Base-by-base conservation (phyloP, 2,113 vertebrate genomes). In the Myocastor coypus region DNA sequence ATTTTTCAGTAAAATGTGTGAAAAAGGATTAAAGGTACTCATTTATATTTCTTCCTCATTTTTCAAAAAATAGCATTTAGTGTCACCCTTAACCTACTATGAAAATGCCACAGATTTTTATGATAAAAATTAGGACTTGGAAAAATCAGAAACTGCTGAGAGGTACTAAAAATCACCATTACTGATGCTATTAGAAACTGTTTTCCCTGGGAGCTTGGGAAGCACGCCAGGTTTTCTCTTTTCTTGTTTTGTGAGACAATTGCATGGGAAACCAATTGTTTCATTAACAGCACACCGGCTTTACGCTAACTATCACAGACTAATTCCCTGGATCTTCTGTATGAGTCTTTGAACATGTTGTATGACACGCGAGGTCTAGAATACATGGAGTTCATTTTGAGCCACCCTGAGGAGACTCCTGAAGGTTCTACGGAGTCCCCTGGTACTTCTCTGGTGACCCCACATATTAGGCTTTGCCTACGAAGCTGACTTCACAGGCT, bases 51-150 rank as follows among this genome's bases (percentile, higher is more conserved):
- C 73, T 69, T 14, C 3, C 5, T 13, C 17, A 6, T 19, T 59
- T 10, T 32, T 57, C n/a, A 14, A 61, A 61, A 22, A 64, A 64
- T 34, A 89, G 95, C 80, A n/a, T n/a, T 96, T 96, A 91, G 94
- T 95, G 92, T 92, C 97, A 98, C 83, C 87, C 66, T 95, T 97
- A 89, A 64, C 26, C 57, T 95, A 84, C 96, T 98, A 96, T 82
- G 87, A 97, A 78, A 91, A 97, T 97, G 95, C 50, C 86, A 97
- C 37, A 87, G 83, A 96, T 97, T 98, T 96, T 97, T 96, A 97
- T 94, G 90, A 96, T 94, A 86, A 82, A 94, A 98, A 97, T 98
- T 98, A 98, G 81, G 90, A 95, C 95, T 96, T 98, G 96, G 93
- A 90, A 94, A 96, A 94, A 46, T 98, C 96, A 97, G 96, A 98